Base-by-base conservation (phyloP, 2,113 vertebrate species). In the Propithecus coquereli region DNA sequence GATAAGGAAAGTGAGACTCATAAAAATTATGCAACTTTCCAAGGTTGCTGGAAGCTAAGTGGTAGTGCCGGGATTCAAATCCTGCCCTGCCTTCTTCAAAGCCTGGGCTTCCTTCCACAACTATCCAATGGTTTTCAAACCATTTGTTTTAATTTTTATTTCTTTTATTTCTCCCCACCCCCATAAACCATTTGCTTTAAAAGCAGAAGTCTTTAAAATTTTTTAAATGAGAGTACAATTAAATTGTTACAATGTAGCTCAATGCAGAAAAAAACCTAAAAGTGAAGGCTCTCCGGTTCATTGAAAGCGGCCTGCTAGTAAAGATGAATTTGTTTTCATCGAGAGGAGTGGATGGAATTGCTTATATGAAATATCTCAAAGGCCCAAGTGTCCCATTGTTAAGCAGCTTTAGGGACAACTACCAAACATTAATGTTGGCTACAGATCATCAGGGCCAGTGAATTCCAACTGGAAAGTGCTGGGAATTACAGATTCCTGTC, bases 1-100 rank as follows among this genome's bases (percentile, higher is more conserved):
- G 66, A 87, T 61, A 85, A 95, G 66, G 18, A 87, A 95, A 92
- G 25, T 30, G 50, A 95, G 23, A 85, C 66, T 96, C 32, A 47
- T 43, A 82, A 90, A 95, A 70, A 83, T 90, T 12, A 40, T 12
- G 32, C 43, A 79, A 88, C 47, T n/a, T 43, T 2, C 9, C 63
- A 77, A 74, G 32, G 8, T 82, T 91, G 59, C 77, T 65, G 43
- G 14, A 20, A 80, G 57, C 37, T 80, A 80, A 87, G n/a, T 45
- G 32, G 18, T 47, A 74, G 47, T 23, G 17, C 61, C 80, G 40
- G 25, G 32, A 47, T 74, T 94, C 80, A 89, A 90, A 96, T 74
- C 11, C 68, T 82, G 16, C 17, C 43, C 81, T 80, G 27, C 5
- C 37, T 10, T 68, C 25, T 92, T 92, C 30, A 65, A 83, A 87